These are phyloP conservation scores for Cheumatopsyche charites DNA, from an alignment of 1,140 invertebrate genomes.

Conservation along the genomic window DNA sequence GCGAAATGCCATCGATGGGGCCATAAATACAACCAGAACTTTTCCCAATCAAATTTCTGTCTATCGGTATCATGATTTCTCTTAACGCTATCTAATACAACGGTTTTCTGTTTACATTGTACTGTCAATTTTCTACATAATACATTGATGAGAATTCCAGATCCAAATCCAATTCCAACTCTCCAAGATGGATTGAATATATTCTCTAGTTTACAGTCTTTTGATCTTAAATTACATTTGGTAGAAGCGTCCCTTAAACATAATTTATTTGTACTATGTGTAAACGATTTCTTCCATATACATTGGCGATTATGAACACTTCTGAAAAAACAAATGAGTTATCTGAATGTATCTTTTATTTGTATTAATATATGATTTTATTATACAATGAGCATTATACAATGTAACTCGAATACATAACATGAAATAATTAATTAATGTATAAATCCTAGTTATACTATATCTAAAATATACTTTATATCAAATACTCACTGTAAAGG, in stretches of 20 bases:
- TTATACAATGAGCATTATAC: no score
- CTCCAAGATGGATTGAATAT: slow-evolving; percentile 43
- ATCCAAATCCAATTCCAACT: slow-evolving; percentile 37
- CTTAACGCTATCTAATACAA: background rate
- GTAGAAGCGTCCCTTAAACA: slow-evolving; percentile 31
- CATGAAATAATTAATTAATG: no score
- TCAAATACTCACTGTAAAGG: slow-evolving; percentile 28
- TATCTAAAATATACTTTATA: no score
- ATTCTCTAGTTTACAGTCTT: slow-evolving; percentile 32
- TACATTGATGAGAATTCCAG: slow-evolving; percentile 38
- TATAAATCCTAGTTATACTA: no score
- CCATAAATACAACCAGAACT: slow-evolving; percentile 43
- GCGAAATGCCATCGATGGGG: slow-evolving; percentile 43
- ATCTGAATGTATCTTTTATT: no score
- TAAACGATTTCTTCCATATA: slow-evolving; percentile 21
- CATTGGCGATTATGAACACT: slow-evolving; percentile 17
- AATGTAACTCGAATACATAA: no score
- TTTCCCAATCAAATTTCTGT: slow-evolving; percentile 45
- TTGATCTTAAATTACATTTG: background rate
- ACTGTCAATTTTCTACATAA: slow-evolving; percentile 38
- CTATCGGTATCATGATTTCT: slow-evolving; percentile 33
- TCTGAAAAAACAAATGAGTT: slow-evolving; percentile 30
- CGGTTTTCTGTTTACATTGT: slow-evolving; percentile 40
- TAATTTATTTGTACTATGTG: background rate
- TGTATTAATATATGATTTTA: no score